Base-by-base conservation (phyloP, 2,113 vertebrate species). In the Aix galericulata region DNA sequence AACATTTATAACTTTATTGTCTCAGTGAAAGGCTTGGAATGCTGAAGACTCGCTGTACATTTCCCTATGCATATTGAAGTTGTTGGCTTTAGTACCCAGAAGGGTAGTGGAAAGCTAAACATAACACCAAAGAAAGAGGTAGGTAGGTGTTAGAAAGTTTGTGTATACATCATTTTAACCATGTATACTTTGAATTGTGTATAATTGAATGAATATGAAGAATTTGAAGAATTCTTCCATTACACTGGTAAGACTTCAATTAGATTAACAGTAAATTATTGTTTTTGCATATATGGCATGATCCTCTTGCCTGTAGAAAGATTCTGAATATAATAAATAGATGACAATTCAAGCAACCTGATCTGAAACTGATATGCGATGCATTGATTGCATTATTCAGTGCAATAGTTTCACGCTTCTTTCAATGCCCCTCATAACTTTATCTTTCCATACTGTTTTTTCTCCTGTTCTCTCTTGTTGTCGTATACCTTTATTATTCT, bases 211-310 rank as follows among this genome's bases (percentile, higher is more conserved):
- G 60, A 27, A 63, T 63, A 26, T 63, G 60, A 63, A 63, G 36
- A 63, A 27, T 38, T 12, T 63, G 34, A 63, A 63, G 36, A 83
- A 83, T 66, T 83, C 9, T 93, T 77, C 15, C 6, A 40, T 62
- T 66, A 58, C 34, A 58, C 2, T 32, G 13, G 2, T 18, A 76
- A 86, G 44, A 38, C 1, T 56, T 82, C 34, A 75, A 21, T 38
- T 40, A 52, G 22, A 58, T 1, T 62, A 59, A 72, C 8, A 63
- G 16, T 55, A 40, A 79, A 50, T 20, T 7, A 36, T 40, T 55
- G 2, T 5, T 0, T 67, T 79, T 88, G 31, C 11, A 22, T 55
- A 38, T 42, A 26, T 48, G 13, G 2, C 5, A 0, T 44, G 2
- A 13, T 79, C 18, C 21, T 78, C 13, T 48, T 85, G 7, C 32